Evolutionary conservation across 2,797 vertebrate genomes (phyloP), one percentile per base, ranked within the genome.

Genomic region (Manis javanica): DNA sequence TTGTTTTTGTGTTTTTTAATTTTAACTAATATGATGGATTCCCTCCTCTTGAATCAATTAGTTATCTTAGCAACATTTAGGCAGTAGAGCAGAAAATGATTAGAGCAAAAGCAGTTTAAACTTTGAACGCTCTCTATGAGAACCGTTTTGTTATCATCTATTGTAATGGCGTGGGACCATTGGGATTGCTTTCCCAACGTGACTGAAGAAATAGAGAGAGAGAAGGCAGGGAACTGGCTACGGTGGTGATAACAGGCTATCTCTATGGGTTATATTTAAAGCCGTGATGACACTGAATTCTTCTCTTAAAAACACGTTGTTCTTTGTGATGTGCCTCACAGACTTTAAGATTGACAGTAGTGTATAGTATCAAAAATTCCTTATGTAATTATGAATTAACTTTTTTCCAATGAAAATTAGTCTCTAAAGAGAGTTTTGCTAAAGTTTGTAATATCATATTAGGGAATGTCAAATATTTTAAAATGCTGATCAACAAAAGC

Each of bases 221-320:
- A 96, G 96, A 95, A 85, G 71, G 64, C 53, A 85, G 71, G 83
- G 79, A 79, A 42, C 42, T 90, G 88, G 91, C 89, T 66, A 83
- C 77, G 51, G 42, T 57, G 37, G 74, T 68, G 97, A 97, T 97
- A 97, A 91, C 94, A 74, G 87, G 49, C 51, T 96, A 96, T 97
- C 96, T 94, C 89, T 59, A 13, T 46, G 69, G 90, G 96, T 96
- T 97, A 96, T 97, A 96, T 97, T 97, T 97, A 97, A 97, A 97
- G 86, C 87, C 90, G 78, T 88, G 93, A 94, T 93, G 96, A 93
- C 81, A 97, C 75, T 59, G 53, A 95, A 74, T 66, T 89, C 69
- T 88, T 95, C 79, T 51, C 94, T 95, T 88, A 75, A 95, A 97
- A 97, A 74, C 49, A 72, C 91, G n/a, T 86, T 72, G 63, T 82